These are phyloP conservation scores for Menidia beryllina DNA, from an alignment of 2,113 vertebrate species.

Conservation along the genomic window DNA sequence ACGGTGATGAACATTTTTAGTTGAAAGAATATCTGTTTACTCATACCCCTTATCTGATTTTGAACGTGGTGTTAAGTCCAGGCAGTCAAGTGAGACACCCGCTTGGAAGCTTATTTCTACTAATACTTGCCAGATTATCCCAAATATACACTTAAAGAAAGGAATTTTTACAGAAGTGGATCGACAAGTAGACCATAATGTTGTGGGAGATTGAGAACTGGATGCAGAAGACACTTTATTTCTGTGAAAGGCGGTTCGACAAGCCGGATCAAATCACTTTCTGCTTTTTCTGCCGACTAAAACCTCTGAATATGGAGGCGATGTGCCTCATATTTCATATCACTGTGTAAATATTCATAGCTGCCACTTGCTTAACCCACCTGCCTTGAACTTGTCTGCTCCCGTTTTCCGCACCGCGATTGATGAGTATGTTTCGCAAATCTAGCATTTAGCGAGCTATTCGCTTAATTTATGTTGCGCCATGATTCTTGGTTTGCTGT, in stretches of 20 bases:
- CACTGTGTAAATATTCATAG: not conserved
- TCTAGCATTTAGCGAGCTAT: constrained; percentile 18
- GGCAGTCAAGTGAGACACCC: not conserved
- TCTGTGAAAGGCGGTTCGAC: too few relatives aligned
- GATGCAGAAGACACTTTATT: too few relatives aligned
- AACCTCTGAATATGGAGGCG: not conserved
- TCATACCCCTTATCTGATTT: not conserved
- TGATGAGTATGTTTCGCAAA: constrained; percentile 48
- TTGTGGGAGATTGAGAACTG: too few relatives aligned
- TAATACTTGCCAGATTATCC: not conserved
- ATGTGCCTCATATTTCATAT: not conserved
- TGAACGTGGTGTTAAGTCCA: not conserved
- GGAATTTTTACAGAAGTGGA: too few relatives aligned
- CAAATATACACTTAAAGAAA: not conserved
- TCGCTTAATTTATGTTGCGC: constrained; percentile 22
- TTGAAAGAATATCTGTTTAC: not conserved
- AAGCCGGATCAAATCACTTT: too few relatives aligned
- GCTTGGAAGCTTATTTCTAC: not conserved
- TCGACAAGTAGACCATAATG: too few relatives aligned
- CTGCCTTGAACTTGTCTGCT: constrained; percentile 7
- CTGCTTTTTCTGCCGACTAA: too few relatives aligned
- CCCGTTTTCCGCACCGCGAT: constrained; percentile 6
- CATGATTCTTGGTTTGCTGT: constrained; percentile 24
- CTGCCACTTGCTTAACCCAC: constrained; percentile 5
- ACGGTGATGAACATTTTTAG: too few relatives aligned